Conservation (phyloP, 2,113 vertebrate species). For the Chloropsis cyanopogon region DNA sequence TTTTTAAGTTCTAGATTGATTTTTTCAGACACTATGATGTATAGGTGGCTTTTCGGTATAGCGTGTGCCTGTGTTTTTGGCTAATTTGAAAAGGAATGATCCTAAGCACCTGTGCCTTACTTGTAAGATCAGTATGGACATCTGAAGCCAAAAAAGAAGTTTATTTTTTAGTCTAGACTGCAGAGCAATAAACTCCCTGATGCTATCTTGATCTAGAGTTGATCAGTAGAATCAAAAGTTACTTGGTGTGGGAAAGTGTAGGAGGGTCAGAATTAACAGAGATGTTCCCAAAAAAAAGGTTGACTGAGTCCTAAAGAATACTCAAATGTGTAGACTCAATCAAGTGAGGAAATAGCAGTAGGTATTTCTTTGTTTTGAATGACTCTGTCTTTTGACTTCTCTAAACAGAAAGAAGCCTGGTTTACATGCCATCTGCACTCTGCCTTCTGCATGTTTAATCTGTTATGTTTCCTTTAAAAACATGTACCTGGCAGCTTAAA, state of each 20-base stretch:
- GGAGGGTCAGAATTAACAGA: background rate
- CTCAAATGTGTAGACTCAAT: background rate
- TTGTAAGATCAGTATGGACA: background rate
- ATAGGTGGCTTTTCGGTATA: background rate
- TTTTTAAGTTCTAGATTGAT: background rate
- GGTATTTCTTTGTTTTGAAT: background rate
- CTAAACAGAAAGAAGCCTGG: background rate
- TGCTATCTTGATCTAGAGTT: background rate
- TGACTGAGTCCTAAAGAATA: background rate
- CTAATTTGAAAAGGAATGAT: background rate
- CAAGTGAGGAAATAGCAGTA: background rate
- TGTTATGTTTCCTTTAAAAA: background rate
- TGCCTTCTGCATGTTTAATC: background rate
- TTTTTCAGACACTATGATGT: background rate
- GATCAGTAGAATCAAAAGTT: background rate
- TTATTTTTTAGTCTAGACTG: background rate
- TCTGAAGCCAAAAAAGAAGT: background rate
- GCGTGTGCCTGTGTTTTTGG: rapidly evolving
- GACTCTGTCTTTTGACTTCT: background rate
- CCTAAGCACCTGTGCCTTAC: background rate
- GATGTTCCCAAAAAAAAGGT: background rate
- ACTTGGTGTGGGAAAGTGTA: background rate
- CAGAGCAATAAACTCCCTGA: background rate
- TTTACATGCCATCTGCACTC: background rate
- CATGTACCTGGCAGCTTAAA: background rate